These are phyloP conservation scores for Mythimna pallens DNA, from an alignment of 2,888 invertebrate species.

Conservation along the genomic window DNA sequence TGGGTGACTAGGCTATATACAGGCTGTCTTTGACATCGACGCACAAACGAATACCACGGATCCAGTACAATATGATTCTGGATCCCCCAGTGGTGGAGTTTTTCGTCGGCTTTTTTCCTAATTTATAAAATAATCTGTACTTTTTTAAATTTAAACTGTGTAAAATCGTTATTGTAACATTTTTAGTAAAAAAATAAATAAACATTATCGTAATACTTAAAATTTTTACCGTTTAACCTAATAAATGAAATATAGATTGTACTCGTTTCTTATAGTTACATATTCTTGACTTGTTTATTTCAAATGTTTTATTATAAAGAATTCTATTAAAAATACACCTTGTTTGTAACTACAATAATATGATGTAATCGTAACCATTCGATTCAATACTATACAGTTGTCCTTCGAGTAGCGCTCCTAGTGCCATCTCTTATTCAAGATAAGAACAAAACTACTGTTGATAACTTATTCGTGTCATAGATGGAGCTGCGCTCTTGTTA, in stretches of 20 bases:
- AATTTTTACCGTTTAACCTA: background rate
- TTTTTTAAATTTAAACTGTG: too few species aligned
- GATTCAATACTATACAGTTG: background rate
- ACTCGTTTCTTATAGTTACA: background rate
- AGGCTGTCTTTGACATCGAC: too few species aligned
- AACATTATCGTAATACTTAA: background rate
- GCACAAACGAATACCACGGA: too few species aligned
- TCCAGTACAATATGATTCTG: too few species aligned
- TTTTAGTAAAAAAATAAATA: background rate
- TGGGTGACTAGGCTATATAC: too few species aligned
- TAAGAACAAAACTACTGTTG: background rate
- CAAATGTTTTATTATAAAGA: too few species aligned
- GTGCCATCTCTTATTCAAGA: slow-evolving; percentile 47
- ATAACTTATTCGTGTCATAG: slow-evolving; percentile 11
- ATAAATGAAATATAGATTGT: background rate
- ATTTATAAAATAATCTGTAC: too few species aligned
- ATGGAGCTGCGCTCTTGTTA: slow-evolving; percentile 29
- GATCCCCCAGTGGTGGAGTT: too few species aligned
- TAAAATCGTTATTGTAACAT: too few species aligned
- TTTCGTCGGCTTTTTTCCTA: too few species aligned
- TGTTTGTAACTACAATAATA: too few species aligned
- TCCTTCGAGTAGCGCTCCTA: background rate
- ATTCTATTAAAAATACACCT: too few species aligned
- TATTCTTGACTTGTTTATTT: background rate
- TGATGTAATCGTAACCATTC: background rate